Base-by-base conservation (phyloP, 2,797 vertebrate species). In the Clarias fuscus region DNA sequence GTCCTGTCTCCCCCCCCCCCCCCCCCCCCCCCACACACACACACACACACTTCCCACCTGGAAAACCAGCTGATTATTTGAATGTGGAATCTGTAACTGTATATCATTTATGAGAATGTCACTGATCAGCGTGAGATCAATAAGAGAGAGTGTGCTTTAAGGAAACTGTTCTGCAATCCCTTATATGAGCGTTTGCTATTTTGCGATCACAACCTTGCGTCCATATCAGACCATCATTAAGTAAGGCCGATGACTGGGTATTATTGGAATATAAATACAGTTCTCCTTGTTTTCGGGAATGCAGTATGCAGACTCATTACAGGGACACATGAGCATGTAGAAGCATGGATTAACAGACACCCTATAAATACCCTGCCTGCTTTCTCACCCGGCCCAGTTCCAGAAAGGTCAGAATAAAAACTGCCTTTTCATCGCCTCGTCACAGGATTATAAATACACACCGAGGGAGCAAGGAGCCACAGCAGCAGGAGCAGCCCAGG, bases 381-480 rank as follows among this genome's bases (percentile, higher is more conserved):
- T 90, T 87, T 86, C 89, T 87, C 88, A 91, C 89, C 88, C 92
- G 88, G 87, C 89, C 40, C 84, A 84, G 88, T 90, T 92, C 91
- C 91, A 92, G 89, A 90, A 90, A 85, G 89, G 91, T 92, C 91
- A 91, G 89, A 91, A 92, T 91, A 94, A 95, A 95, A 95, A 94
- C 92, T 93, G 93, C 93, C 93, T 93, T 95, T 94, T 95, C 94
- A 94, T 91, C 93, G 87, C 92, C 95, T 93, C 93, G 87, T 93
- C 94, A 84, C 88, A 73, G 80, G 22, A 90, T 92, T 96, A 96
- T 96, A 93, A 95, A 96, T 96, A 96, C 89, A 91, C 91, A 75
- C 85, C 73, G 33, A 53, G 64, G 76, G 75, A 48, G 77, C 72
- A 82, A 83, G 88, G 82, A 88, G 88, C 81, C 88, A 86, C 88